Evolutionary conservation across 2,888 invertebrate genomes (phyloP), one percentile per base, ranked within the genome.

Genomic region (Dryobotodes eremita): DNA sequence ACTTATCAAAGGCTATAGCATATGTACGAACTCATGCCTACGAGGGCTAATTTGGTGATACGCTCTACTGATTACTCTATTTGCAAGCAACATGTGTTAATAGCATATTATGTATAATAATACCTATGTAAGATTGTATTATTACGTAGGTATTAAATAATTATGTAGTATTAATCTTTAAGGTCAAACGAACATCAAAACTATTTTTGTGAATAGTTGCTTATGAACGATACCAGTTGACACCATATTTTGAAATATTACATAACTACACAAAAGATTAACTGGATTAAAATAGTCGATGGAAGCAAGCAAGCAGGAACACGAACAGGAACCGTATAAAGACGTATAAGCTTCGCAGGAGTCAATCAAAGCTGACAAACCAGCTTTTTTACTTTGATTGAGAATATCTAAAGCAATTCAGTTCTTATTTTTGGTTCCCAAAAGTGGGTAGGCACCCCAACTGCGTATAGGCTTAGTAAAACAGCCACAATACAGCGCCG

Each of bases 281-380:
- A n/a, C 53, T 61, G 17, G 17, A 46, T 31, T 80, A 50, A 74
- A 73, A 57, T 66, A 42, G n/a, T 61, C n/a, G 15, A 66, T 15
- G 48, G 36, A 59, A 76, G 48, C 73, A 75, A 46, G 31, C 57
- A 71, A 77, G 26, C 77, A 36, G 46, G 20, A 50, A 77, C 31
- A 53, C 31, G 71, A 85, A 78, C 75, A 75, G 71, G 36, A 83
- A 83, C 23, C 36, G 3, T 36, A 8, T 61, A 31, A 20, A 80
- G 68, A 68, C 23, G 20, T 73, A 55, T 46, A 74, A 77, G 55
- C 31, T 73, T 79, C 72, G 31, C 61, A 75, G 77, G 83, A 82
- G 74, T 79, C 74, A 86, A 84, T 87, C 71, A 80, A 61, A 77
- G 81, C 71, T 77, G 71, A 76, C 62, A 69, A 84, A 80, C 75